These are phyloP conservation scores for Lophura nycthemera DNA, from an alignment of 2,113 vertebrate species.

Conservation along the genomic window DNA sequence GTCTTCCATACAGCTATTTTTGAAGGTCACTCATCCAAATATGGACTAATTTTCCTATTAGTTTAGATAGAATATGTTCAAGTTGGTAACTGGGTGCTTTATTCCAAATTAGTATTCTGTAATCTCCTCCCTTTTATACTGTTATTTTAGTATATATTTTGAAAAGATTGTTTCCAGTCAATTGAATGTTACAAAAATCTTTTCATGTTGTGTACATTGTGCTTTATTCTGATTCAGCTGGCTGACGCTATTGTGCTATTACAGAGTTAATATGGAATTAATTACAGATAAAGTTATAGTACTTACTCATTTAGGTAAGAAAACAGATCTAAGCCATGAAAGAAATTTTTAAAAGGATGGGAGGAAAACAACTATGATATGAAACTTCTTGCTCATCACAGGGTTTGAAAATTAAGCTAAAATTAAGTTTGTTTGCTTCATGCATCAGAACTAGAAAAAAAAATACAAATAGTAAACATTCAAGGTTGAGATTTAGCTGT, in stretches of 20 bases:
- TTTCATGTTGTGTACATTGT: not conserved
- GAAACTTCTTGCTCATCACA: not conserved
- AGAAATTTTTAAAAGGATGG: not conserved
- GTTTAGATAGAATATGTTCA: not conserved
- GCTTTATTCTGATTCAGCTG: not conserved
- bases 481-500: not conserved
- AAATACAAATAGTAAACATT: not conserved
- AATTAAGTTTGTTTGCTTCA: not conserved
- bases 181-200: not conserved
- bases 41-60: not conserved
- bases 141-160: not conserved
- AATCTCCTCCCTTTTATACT: not conserved
- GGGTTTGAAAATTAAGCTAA: not conserved
- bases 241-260: not conserved
- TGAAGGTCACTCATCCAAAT: not conserved
- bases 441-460: not conserved
- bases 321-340: not conserved
- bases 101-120: not conserved
- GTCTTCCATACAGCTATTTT: not conserved
- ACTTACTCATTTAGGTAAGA: not conserved
- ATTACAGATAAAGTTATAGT: not conserved
- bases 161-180: not conserved
- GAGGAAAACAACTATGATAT: not conserved
- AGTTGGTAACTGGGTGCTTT: not conserved
- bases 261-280: not conserved